Evolutionary conservation across 2,888 invertebrate genomes (phyloP), one percentile per base, ranked within the genome.

Genomic region (Polietes domitor): DNA sequence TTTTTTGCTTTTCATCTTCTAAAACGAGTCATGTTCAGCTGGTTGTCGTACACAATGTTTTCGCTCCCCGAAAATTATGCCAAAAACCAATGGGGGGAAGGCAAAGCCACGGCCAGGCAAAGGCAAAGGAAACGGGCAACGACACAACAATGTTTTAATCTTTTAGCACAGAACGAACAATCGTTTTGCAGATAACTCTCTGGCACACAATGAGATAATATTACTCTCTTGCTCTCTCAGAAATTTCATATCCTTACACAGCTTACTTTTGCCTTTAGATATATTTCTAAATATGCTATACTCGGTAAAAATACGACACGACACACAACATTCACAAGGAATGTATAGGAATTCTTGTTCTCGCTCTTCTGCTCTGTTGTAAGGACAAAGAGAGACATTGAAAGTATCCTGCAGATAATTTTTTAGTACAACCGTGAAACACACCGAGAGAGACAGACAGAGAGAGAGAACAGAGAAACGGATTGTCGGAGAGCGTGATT

Each of bases 1-100:
- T n/a, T n/a, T n/a, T n/a, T n/a, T 76, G 68, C 58, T 32, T 71
- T 43, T 68, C 28, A 26, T 43, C 65, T 61, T 28, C 68, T 68
- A 68, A 68, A 68, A 68, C 68, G 68, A 68, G 1, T n/a, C 43
- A 41, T 68, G 37, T 21, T 65, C 53, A 53, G 63, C 17, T 17
- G 63, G 37, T 41, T 65, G 61, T 65, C 41, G 68, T 68, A 28
- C 26, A 61, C 61, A 61, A 61, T 32, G 17, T 28, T n/a, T 17
- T 68, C 68, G 43, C 68, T 68, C 43, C 24, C 24, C 61, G 32
- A 41, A 65, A 10, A 41, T 17, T 9, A 41, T 41, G 24, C 43
- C 68, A 68, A n/a, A 28, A 68, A 41, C 7, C 47, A 47, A 47
- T 47, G 47, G 47, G n/a, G n/a, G n/a, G n/a, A n/a, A n/a, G n/a